Base-by-base conservation (phyloP, 2,113 vertebrate genomes). In the Rallus limicola region DNA sequence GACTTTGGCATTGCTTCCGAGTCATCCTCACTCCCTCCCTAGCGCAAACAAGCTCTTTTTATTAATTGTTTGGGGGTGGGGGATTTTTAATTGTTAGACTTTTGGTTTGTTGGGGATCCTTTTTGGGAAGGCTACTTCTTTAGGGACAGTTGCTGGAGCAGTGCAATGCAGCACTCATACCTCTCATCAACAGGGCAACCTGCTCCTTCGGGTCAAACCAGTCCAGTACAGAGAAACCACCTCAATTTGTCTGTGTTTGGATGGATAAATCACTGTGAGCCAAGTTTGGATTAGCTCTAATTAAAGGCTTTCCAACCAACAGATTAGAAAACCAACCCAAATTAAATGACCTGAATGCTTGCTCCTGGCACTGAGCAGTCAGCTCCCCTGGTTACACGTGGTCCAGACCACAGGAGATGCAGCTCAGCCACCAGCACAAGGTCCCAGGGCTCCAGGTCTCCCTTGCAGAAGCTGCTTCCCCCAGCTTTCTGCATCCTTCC, bases 281-380 rank as follows among this genome's bases (percentile, higher is more conserved):
- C 62, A 91, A 93, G 75, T 31, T 1, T 33, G 62, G 44, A 75
- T 87, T 78, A 64, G 33, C 12, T 16, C 65, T 72, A 76, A 96
- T 71, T 87, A 95, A 91, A 90, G 78, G 53, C 48, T 88, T 93
- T 96, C 44, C 50, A 82, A 81, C 24, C 56, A 82, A 58, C 21
- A 62, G 26, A 84, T 67, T 89, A 46, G 38, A 79, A 80, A 44
- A 72, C 34, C 75, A 4, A 0, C 4, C 34, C 11, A 56, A 82
- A 48, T 16, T 38, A 55, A 38, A 11, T 1, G 0, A 91, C 25
- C 31, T 78, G 64, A 53, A 17, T 0, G 7, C 82, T 58, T 70
- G 44, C 58, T 77, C 58, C 58, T 4, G 1, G 40, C 69, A 25
- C 4, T 5, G 10, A 93, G 78, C 69, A 71, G 48, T 31, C 6